Conservation (phyloP, 2,797 vertebrate species). For the Odontamblyopus lacepedii region DNA sequence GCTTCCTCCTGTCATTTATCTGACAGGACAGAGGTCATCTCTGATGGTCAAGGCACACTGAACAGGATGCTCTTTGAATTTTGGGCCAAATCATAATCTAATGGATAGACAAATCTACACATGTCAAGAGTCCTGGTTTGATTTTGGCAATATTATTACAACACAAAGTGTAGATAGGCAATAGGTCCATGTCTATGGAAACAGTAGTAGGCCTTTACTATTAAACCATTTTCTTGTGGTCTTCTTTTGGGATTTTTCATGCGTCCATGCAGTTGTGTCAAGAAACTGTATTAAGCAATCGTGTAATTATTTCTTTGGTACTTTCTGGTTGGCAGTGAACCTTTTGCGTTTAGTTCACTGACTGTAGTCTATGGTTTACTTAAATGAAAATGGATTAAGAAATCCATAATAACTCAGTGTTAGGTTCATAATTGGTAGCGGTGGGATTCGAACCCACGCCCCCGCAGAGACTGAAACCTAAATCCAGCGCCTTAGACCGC, state of each 20-base stretch:
- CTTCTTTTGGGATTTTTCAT: neutral
- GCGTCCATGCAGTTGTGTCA: neutral
- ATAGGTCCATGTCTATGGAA: neutral
- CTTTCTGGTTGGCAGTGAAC: neutral
- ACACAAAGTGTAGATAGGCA: neutral
- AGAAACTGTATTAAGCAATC: neutral
- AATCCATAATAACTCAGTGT: neutral
- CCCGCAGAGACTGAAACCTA: constrained; percentile 62
- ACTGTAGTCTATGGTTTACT: too few species aligned
- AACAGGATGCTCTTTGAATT: constrained; percentile 65
- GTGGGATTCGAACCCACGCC: constrained; percentile 84
- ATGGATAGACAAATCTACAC: constrained; percentile 44
- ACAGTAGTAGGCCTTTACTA: neutral
- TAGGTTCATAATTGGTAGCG: constrained; percentile 43
- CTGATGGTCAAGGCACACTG: constrained; percentile 57
- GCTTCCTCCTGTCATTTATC: constrained; percentile 77
- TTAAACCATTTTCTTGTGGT: too few species aligned
- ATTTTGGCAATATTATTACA: constrained; percentile 2
- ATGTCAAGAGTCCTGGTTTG: constrained; percentile 11
- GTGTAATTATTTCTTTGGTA: neutral
- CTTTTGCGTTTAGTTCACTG: too few species aligned
- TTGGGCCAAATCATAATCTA: constrained; percentile 59
- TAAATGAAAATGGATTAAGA: neutral
- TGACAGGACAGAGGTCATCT: constrained; percentile 70
- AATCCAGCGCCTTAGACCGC: constrained; percentile 60